Conservation (phyloP, 2,888 invertebrate genomes). For the Platynereis dumerilii region DNA sequence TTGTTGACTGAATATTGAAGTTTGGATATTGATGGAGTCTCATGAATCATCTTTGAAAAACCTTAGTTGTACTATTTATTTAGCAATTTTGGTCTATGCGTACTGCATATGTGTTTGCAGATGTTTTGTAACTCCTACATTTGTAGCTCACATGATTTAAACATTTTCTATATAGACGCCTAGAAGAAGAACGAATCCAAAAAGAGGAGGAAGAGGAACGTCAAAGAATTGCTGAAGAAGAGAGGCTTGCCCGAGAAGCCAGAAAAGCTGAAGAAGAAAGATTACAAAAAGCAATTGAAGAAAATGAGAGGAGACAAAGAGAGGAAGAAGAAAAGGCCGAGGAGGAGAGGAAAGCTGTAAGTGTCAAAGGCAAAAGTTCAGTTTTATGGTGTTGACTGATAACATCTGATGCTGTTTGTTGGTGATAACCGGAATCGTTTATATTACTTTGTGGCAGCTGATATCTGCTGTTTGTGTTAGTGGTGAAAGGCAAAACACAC, state of each 20-base stretch:
- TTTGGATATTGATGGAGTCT: no score
- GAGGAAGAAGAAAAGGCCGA: slow-evolving; percentile 70
- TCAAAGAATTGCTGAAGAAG: slow-evolving; percentile 79
- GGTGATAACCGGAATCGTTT: no score
- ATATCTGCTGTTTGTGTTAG: no score
- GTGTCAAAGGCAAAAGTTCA: slow-evolving; percentile 1
- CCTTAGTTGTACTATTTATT: neutral
- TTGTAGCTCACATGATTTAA: neutral
- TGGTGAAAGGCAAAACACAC: no score
- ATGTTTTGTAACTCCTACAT: no score
- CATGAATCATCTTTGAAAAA: no score
- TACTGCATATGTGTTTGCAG: no score
- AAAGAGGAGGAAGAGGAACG: slow-evolving; percentile 85
- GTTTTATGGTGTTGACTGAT: no score
- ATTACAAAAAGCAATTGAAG: slow-evolving; percentile 81
- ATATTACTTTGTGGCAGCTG: no score
- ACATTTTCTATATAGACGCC: slow-evolving; percentile 67
- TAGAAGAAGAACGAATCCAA: slow-evolving; percentile 75
- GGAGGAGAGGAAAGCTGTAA: slow-evolving; percentile 52
- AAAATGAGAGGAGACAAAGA: slow-evolving; percentile 70
- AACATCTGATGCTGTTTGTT: no score
- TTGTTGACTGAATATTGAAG: no score
- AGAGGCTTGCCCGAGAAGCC: slow-evolving; percentile 73
- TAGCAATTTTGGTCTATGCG: no score
- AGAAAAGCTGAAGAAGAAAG: slow-evolving; percentile 84